Percentiles rank a stretch among this genome's conserved stretches.
phyloP scores from a whole-genome alignment of 1,140 invertebrate genomes.

The Drosophila arawakana region DNA sequence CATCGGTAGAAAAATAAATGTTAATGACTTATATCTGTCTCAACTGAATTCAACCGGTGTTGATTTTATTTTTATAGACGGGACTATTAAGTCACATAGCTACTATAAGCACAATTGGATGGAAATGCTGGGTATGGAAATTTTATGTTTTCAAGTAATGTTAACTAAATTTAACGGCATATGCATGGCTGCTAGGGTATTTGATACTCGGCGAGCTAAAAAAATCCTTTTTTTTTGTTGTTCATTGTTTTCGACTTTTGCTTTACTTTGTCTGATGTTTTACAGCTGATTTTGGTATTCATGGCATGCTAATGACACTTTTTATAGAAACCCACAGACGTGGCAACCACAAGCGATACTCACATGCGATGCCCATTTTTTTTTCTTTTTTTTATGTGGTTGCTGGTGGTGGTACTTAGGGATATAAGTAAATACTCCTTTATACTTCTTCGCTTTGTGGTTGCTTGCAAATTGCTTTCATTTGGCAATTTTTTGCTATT shows the following conservation, averaged over 20 bases:
- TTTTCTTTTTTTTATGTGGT: conserved; percentile 24
- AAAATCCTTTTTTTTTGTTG: background rate
- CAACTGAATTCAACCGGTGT: no score
- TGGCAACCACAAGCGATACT: conserved; percentile 9
- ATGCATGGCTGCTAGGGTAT: no score
- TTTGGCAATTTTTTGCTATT: conserved; percentile 32
- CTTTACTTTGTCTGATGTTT: background rate
- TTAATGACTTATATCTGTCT: no score
- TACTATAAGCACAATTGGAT: no score
- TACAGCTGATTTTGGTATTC: conserved; percentile 21
- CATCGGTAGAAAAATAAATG: no score
- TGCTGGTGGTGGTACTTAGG: conserved; percentile 7
- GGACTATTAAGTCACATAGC: no score
- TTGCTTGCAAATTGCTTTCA: conserved; percentile 38
- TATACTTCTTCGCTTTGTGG: conserved; percentile 40
- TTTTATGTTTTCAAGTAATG: no score
- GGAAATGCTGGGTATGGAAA: no score
- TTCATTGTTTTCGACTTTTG: conserved; percentile 24
- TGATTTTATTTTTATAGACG: no score
- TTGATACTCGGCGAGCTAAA: no score
- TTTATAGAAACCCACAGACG: conserved; percentile 22
- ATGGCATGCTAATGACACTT: conserved; percentile 55
- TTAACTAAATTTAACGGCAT: no score
- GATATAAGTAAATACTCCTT: conserved; percentile 8
- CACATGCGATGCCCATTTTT: conserved; percentile 10